Conservation (phyloP, 2,113 vertebrate species). For the Antechinus stuartii region DNA sequence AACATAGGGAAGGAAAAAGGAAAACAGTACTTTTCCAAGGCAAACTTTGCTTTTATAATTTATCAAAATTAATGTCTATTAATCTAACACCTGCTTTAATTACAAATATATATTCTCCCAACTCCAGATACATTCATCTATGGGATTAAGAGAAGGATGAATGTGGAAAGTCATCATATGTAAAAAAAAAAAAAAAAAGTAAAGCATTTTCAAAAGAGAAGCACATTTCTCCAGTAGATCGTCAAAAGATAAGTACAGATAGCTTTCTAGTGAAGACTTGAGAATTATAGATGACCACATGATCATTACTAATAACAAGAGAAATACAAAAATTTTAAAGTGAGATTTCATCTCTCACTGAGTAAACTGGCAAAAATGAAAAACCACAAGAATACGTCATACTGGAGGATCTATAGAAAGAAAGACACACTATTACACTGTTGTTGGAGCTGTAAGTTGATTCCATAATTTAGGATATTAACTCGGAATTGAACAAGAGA, state of each 20-base stretch:
- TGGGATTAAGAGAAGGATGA: constrained; percentile 53
- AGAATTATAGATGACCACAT: not conserved
- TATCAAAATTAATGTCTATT: constrained; percentile 37
- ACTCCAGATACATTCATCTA: constrained; percentile 8
- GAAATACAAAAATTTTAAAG: not conserved
- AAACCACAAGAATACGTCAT: not conserved
- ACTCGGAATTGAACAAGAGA: not conserved
- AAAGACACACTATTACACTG: not conserved
- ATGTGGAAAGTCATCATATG: constrained; percentile 5
- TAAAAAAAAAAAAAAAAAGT: not conserved
- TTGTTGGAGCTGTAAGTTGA: not conserved
- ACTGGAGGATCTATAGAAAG: not conserved
- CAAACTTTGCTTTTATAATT: constrained; percentile 63
- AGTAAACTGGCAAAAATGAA: not conserved
- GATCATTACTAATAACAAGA: not conserved
- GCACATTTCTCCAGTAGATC: not conserved
- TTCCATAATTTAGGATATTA: not conserved
- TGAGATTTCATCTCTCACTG: not conserved
- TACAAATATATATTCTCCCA: constrained; percentile 46
- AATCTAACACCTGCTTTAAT: constrained; percentile 63
- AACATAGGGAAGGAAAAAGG: not conserved
- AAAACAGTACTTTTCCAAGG: constrained; percentile 15
- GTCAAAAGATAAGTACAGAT: not conserved
- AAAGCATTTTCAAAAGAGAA: constrained; percentile 63
- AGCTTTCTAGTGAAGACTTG: not conserved